Base-by-base conservation (phyloP, 2,113 vertebrate species). In the Calidris pugnax region DNA sequence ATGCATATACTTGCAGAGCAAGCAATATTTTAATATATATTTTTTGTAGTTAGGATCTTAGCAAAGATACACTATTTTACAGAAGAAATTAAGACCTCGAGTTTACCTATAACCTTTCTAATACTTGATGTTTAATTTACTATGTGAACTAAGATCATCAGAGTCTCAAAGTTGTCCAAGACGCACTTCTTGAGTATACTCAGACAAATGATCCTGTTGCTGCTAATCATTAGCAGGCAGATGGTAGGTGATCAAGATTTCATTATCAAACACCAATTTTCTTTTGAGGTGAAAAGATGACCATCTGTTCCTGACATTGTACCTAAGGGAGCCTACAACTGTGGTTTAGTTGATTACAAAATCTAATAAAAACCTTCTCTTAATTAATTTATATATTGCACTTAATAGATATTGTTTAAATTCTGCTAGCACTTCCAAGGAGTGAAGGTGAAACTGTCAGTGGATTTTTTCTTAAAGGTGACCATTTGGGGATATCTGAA, bases 231-330 rank as follows among this genome's bases (percentile, higher is more conserved):
- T 96, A 96, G 63, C n/a, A 88, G 79, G 76, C 97, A 98, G 95
- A 95, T 96, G 97, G 97, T 66, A 87, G 67, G 79, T 94, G 96
- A 96, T 96, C 93, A 96, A 95, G 95, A 92, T 97, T 96, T 95
- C 92, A 95, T 97, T 97, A 96, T 93, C 95, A 96, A 97, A 94
- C 90, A 94, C 89, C 75, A 57, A 5, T 95, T 97, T 93, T 69
- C 69, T 90, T 93, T 89, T 78, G 76, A 96, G 86, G 74, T 95
- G 94, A 95, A 81, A 87, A 91, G 90, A 93, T 97, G 92, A 69
- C 96, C 92, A 95, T 97, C 96, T 97, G 92, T 94, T 97, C 67
- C 68, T 66, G 51, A 51, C 51, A n/a, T 16, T 67, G 22, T 94
- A 90, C 93, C 71, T 75, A 53, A 43, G 90, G 82, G 73, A 96